Evolutionary conservation across 2,797 vertebrate species (phyloP).

Genomic region (Malurus leucopterus): DNA sequence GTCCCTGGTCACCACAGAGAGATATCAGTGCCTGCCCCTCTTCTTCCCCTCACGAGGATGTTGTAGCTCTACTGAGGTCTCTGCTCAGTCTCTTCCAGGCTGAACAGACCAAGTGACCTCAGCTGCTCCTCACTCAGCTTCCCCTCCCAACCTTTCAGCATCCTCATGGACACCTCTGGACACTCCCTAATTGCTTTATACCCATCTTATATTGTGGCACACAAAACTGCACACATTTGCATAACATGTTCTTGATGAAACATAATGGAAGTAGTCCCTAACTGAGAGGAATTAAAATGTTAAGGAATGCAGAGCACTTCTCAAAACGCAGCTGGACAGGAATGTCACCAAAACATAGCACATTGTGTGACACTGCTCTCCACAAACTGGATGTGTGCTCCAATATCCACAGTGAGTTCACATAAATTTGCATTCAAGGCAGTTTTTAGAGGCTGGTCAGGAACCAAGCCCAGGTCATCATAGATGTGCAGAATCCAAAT

Average conservation of each 20-base stretch:
- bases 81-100: not conserved
- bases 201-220: not conserved
- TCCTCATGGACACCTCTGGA: not conserved
- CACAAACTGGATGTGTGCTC: not conserved
- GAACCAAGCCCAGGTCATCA: not conserved
- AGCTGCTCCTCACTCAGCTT: rapidly evolving
- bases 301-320: not conserved
- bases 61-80: not conserved
- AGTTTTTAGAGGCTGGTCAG: not conserved
- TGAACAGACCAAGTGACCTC: not conserved
- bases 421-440: rapidly evolving
- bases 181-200: not conserved
- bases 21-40: not conserved
- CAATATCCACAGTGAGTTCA: not conserved
- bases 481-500: rapidly evolving
- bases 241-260: not conserved
- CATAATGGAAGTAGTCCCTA: not conserved
- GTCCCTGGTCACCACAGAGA: not conserved
- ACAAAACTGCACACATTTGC: not conserved
- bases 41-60: too few relatives aligned
- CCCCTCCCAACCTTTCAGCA: not conserved
- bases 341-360: not conserved
- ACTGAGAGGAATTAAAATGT: not conserved
- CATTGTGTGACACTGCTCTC: rapidly evolving
- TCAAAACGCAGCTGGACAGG: not conserved